Conservation (phyloP, 1,140 invertebrate species). For the Aradophagus sp. region DNA sequence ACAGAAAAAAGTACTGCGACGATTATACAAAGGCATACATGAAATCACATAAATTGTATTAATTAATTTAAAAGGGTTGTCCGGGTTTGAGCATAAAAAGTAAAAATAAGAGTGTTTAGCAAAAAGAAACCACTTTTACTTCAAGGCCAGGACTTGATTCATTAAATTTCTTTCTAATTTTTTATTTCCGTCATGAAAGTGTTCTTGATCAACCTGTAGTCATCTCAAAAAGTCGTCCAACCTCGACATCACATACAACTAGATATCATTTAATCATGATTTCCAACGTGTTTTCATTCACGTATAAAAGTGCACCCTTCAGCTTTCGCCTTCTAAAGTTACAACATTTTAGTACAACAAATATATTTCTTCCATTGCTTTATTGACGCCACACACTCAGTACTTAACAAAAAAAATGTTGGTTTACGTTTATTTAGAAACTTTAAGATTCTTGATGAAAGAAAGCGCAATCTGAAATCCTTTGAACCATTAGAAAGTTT, state of each 20-base stretch:
- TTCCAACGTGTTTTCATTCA: constrained; percentile 37
- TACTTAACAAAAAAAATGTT: constrained; percentile 36
- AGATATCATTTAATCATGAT: constrained; percentile 51
- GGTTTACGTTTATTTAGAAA: constrained; percentile 49
- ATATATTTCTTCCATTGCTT: constrained; percentile 28
- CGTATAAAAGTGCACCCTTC: constrained; percentile 40
- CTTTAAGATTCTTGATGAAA: constrained; percentile 37
- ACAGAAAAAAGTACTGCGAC: not conserved
- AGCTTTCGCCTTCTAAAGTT: constrained; percentile 50
- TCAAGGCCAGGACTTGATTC: constrained; percentile 47
- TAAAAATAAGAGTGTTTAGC: constrained; percentile 7
- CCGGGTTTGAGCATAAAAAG: constrained; percentile 1
- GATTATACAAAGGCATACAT: too few relatives aligned
- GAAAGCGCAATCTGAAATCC: constrained; percentile 41
- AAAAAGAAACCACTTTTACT: constrained; percentile 70
- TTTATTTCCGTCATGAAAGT: constrained; percentile 69
- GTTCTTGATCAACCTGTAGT: constrained; percentile 35
- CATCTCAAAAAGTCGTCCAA: constrained; percentile 32
- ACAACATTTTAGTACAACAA: constrained; percentile 47
- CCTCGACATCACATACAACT: constrained; percentile 20
- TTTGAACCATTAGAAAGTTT: constrained; percentile 54
- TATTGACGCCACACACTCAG: constrained; percentile 19
- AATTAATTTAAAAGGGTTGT: constrained; percentile 1
- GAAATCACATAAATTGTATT: too few relatives aligned
- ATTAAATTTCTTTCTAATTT: constrained; percentile 66